Percentiles rank a stretch among this genome's conserved stretches.
These are phyloP conservation scores for Trichonephila inaurata DNA, from an alignment of 1,140 invertebrate genomes.

Conservation along the genomic window DNA sequence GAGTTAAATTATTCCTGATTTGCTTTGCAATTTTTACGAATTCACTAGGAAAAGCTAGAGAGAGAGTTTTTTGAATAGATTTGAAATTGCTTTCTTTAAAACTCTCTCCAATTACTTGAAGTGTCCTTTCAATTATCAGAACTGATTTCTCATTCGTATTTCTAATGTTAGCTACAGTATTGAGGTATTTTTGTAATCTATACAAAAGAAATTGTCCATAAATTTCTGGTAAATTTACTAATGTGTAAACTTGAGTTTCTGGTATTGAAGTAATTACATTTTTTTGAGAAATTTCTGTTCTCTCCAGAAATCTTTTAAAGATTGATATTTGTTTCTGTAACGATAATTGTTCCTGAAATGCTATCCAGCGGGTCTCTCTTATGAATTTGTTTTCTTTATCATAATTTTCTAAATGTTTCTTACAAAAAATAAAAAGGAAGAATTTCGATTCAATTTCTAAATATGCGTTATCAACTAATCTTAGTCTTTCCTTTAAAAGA, in stretches of 20 bases:
- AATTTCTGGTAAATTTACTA: slow-evolving; percentile 31
- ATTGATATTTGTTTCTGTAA: background rate
- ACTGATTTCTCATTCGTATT: background rate
- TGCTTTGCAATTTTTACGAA: background rate
- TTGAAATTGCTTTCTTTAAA: background rate
- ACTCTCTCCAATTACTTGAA: slow-evolving; percentile 26
- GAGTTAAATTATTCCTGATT: background rate
- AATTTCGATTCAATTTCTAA: slow-evolving; percentile 40
- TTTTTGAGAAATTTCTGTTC: background rate
- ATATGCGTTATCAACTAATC: background rate
- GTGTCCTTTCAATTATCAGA: slow-evolving; percentile 33
- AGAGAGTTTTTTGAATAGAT: background rate
- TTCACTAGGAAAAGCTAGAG: background rate
- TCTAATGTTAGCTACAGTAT: background rate
- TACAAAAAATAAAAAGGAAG: slow-evolving; percentile 15
- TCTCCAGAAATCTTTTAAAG: slow-evolving; percentile 8
- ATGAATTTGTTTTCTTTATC: background rate
- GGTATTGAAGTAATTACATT: background rate
- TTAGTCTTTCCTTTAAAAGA: slow-evolving; percentile 35
- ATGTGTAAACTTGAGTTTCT: background rate
- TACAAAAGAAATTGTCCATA: slow-evolving; percentile 3
- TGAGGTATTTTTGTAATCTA: slow-evolving; percentile 27
- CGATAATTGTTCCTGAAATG: background rate
- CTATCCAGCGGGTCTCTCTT: background rate
- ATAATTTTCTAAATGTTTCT: background rate